Conservation (phyloP, 2,888 invertebrate genomes). For the Clusia tigrina region DNA sequence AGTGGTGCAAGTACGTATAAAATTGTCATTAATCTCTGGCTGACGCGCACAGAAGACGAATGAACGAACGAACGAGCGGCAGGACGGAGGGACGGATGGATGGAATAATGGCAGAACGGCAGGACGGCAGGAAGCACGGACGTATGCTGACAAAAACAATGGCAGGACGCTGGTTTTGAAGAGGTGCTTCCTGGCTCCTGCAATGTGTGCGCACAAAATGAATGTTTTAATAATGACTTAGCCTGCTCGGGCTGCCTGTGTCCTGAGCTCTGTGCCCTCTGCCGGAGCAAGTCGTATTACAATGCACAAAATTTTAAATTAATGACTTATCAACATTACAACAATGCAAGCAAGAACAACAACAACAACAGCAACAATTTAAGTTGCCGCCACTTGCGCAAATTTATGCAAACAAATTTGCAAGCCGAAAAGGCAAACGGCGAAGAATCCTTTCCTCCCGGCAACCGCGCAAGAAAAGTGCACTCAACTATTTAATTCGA, state of each 20-base stretch:
- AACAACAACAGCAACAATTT: constrained; percentile 3
- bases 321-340: not conserved
- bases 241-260: not conserved
- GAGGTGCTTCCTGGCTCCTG: too few relatives aligned
- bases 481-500: constrained; percentile 1
- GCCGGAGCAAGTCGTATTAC: not conserved
- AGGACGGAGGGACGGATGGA: too few relatives aligned
- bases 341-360: not conserved
- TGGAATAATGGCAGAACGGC: too few relatives aligned
- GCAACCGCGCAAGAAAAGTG: too few relatives aligned
- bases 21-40: constrained; percentile 4
- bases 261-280: not conserved
- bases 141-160: not conserved
- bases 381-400: not conserved
- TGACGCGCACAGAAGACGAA: too few relatives aligned
- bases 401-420: not conserved
- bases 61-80: too few relatives aligned
- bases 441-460: too few relatives aligned
- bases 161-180: not conserved
- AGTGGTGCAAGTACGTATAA: not conserved
- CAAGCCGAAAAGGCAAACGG: not conserved
- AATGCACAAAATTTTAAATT: not conserved
- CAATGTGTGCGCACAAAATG: not conserved
- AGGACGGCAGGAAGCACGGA: not conserved
- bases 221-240: not conserved